Conservation (phyloP, 2,888 invertebrate genomes). For the Escarpia spicata region DNA sequence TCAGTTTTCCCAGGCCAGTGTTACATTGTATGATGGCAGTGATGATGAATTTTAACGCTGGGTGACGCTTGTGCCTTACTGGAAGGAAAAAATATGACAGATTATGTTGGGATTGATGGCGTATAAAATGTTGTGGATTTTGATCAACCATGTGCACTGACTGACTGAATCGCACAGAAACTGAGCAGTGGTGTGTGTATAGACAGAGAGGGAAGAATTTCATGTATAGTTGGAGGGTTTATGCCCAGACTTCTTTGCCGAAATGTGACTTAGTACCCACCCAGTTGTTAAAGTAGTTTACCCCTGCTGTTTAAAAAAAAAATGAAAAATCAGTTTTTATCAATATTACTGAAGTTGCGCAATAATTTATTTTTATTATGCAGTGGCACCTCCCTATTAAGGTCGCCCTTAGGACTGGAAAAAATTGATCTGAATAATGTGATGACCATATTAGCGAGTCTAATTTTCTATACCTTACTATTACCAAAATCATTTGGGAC, state of each 20-base stretch:
- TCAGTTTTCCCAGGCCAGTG: neutral
- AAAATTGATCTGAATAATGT: too few relatives aligned
- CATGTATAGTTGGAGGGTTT: neutral
- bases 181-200: neutral
- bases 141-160: neutral
- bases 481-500: too few relatives aligned
- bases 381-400: too few relatives aligned
- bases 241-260: neutral
- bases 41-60: neutral
- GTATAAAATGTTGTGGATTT: neutral
- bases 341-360: too few relatives aligned
- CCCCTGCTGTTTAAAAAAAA: neutral
- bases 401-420: too few relatives aligned
- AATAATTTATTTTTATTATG: too few relatives aligned
- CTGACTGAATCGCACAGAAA: neutral
- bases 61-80: neutral
- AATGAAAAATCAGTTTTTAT: neutral
- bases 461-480: too few relatives aligned
- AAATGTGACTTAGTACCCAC: neutral
- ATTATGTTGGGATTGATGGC: neutral
- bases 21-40: neutral
- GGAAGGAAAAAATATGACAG: slow-evolving; percentile 5
- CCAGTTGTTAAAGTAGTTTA: neutral
- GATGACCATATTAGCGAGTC: too few relatives aligned
- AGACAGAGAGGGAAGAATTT: neutral